phyloP scores from a whole-genome alignment of 2,797 vertebrate genomes.

The Heteromormyrus szaboi region DNA sequence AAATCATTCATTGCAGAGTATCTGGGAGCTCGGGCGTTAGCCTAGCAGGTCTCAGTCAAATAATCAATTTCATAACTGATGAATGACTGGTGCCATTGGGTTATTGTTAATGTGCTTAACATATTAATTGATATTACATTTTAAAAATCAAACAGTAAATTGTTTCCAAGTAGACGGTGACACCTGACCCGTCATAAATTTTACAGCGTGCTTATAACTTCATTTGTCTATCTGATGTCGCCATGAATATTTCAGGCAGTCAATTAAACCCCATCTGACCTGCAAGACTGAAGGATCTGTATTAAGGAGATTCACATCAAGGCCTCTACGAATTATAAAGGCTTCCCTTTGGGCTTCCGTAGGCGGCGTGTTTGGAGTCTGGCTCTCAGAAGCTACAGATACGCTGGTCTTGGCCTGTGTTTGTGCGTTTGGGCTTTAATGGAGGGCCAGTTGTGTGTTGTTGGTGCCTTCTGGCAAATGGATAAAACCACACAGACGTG shows the following conservation, averaged over 20 bases:
- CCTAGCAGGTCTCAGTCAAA: slow-evolving; percentile 51
- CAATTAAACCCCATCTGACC: slow-evolving; percentile 71
- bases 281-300: slow-evolving; percentile 31
- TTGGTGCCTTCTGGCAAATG: not conserved
- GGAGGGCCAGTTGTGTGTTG: not conserved
- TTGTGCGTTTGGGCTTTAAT: not conserved
- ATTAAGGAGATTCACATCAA: not conserved
- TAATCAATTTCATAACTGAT: slow-evolving; percentile 55
- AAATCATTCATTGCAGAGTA: slow-evolving; percentile 43
- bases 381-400: not conserved
- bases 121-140: slow-evolving; percentile 68
- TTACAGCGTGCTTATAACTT: slow-evolving; percentile 68
- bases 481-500: not conserved
- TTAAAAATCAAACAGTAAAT: slow-evolving; percentile 63
- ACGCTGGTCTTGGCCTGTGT: not conserved
- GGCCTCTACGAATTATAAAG: not conserved
- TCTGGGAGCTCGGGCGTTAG: slow-evolving; percentile 46
- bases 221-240: slow-evolving; percentile 66
- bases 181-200: slow-evolving; percentile 70
- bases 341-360: not conserved
- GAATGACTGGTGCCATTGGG: slow-evolving; percentile 61
- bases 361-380: not conserved
- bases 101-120: slow-evolving; percentile 60
- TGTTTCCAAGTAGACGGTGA: slow-evolving; percentile 59
- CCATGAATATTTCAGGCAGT: slow-evolving; percentile 71